These are phyloP conservation scores for Mya arenaria DNA, from an alignment of 1,140 invertebrate genomes.

Conservation along the genomic window DNA sequence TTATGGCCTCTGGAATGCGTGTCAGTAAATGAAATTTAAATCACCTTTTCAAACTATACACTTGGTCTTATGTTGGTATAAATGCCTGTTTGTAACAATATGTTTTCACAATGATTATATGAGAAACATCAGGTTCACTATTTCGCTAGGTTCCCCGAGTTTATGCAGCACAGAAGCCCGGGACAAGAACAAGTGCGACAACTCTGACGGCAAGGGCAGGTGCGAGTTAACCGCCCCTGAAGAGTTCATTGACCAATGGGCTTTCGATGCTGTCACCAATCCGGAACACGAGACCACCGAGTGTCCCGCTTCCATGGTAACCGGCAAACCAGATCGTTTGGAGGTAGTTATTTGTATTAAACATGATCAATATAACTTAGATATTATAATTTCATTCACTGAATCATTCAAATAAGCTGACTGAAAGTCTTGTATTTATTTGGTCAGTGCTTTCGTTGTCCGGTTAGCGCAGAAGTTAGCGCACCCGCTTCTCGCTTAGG, in stretches of 20 bases:
- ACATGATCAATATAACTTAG: background rate
- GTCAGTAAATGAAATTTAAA: too few relatives aligned
- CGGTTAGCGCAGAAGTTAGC: too few relatives aligned
- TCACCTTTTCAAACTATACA: too few relatives aligned
- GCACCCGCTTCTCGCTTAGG: too few relatives aligned
- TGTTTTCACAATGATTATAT: too few relatives aligned
- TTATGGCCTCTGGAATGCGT: too few relatives aligned
- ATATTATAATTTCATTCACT: too few relatives aligned
- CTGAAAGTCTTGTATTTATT: too few relatives aligned
- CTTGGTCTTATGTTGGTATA: too few relatives aligned
- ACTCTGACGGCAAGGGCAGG: slow-evolving; percentile 46
- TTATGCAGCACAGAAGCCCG: slow-evolving; percentile 62
- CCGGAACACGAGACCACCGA: slow-evolving; percentile 53
- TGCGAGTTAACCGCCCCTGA: slow-evolving; percentile 68
- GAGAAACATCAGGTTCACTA: background rate
- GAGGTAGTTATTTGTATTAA: slow-evolving; percentile 48
- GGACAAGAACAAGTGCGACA: slow-evolving; percentile 64
- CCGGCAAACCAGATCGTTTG: slow-evolving; percentile 59
- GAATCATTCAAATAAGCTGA: too few relatives aligned
- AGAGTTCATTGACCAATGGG: slow-evolving; percentile 71
- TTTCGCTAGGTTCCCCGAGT: slow-evolving; percentile 63
- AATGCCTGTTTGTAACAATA: too few relatives aligned
- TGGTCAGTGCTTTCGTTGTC: too few relatives aligned
- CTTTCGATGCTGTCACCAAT: slow-evolving; percentile 59
- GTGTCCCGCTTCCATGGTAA: slow-evolving; percentile 63